These are phyloP conservation scores for Cladopsammia gracilis DNA, from an alignment of 64 coral and sea anemone species.

Conservation along the genomic window DNA sequence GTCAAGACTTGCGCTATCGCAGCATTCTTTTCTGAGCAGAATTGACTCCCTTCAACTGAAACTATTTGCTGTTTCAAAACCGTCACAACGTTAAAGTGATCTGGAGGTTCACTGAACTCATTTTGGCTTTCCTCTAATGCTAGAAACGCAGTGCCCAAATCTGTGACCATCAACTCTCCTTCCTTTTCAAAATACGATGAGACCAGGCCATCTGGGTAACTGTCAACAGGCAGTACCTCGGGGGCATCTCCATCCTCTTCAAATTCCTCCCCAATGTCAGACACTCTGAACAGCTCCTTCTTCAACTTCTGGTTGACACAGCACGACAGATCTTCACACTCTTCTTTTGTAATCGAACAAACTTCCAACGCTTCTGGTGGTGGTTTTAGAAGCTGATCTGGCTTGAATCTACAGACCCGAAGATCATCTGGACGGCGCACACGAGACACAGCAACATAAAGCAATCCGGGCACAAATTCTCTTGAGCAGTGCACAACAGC, in stretches of 20 bases:
- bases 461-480: conserved; percentile 1
- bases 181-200: not conserved
- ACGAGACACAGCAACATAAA: not conserved
- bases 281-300: not conserved
- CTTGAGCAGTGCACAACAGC: too few relatives aligned
- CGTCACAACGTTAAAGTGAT: not conserved
- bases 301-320: not conserved
- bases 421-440: not conserved
- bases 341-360: too few relatives aligned
- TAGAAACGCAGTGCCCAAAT: too few relatives aligned
- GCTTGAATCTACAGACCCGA: not conserved
- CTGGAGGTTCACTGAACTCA: not conserved
- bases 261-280: not conserved
- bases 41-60: too few relatives aligned
- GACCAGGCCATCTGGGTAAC: conserved; percentile 13
- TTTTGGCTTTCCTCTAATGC: not conserved
- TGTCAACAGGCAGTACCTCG: conserved; percentile 4
- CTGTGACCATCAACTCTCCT: not conserved
- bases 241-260: not conserved
- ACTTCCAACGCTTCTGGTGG: too few relatives aligned
- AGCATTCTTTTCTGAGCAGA: too few relatives aligned
- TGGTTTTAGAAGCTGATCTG: not conserved
- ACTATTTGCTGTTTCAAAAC: too few relatives aligned
- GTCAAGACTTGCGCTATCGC: too few relatives aligned
- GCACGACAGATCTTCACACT: not conserved